phyloP scores from a whole-genome alignment of 2,888 invertebrate genomes.

The Rotaria magnacalcarata region DNA sequence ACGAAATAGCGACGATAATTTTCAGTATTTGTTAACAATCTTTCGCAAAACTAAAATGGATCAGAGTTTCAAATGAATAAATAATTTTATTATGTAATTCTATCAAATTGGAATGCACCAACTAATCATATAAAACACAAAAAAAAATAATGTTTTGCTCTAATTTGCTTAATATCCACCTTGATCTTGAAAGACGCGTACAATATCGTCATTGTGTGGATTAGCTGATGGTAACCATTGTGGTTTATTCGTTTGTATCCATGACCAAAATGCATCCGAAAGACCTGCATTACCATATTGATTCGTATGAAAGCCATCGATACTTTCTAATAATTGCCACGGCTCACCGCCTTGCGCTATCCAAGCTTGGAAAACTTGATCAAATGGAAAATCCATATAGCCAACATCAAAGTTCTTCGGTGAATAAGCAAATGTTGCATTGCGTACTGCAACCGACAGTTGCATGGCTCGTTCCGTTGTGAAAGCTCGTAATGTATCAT shows the following conservation, averaged over 20 bases:
- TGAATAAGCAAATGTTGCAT: constrained; percentile 49
- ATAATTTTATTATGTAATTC: too few species aligned
- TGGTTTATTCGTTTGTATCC: constrained; percentile 53
- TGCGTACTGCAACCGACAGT: constrained; percentile 50
- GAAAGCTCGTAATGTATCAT: constrained; percentile 49
- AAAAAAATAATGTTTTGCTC: too few species aligned
- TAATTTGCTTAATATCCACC: constrained; percentile 54
- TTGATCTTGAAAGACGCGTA: constrained; percentile 59
- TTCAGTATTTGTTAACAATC: too few species aligned
- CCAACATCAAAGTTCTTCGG: constrained; percentile 49
- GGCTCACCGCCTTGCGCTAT: constrained; percentile 39
- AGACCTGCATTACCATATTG: constrained; percentile 52
- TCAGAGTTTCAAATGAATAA: too few species aligned
- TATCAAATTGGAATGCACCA: too few species aligned
- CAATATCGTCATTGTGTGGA: constrained; percentile 57
- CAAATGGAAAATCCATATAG: constrained; percentile 50
- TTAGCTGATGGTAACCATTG: constrained; percentile 59
- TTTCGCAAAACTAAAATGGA: too few species aligned
- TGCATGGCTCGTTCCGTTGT: constrained; percentile 49
- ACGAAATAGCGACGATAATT: too few species aligned
- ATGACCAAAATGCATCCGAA: constrained; percentile 51
- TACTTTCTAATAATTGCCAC: constrained; percentile 55
- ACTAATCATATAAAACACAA: too few species aligned
- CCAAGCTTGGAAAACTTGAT: constrained; percentile 50
- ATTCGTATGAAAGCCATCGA: constrained; percentile 57